Percentiles rank a stretch among this genome's conserved stretches.
phyloP scores from a whole-genome alignment of 2,888 invertebrate species.

The Idaea aversata region DNA sequence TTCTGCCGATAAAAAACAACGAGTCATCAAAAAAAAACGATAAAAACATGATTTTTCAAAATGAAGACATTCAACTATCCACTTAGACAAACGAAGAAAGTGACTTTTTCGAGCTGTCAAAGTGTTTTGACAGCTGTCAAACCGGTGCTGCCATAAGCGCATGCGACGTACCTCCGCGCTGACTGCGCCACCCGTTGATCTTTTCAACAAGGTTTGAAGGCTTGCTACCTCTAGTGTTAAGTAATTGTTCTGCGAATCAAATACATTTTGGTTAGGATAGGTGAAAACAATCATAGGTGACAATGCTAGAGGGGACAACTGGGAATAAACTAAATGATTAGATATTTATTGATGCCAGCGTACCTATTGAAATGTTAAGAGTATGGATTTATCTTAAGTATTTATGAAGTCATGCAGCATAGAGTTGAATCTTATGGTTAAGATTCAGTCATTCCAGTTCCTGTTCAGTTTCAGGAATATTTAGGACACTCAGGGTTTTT shows the following conservation, averaged over 20 bases:
- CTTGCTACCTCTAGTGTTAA: conserved; percentile 76
- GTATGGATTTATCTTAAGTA: too few species aligned
- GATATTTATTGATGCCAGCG: too few species aligned
- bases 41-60: not conserved
- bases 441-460: too few species aligned
- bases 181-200: conserved; percentile 76
- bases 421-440: too few species aligned
- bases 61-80: not conserved
- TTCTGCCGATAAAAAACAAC: not conserved
- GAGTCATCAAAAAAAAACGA: not conserved
- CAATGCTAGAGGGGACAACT: too few species aligned
- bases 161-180: conserved; percentile 72
- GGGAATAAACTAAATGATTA: too few species aligned
- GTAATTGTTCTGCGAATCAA: conserved; percentile 77
- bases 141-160: conserved; percentile 12
- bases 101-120: conserved; percentile 3
- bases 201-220: conserved; percentile 62
- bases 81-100: not conserved
- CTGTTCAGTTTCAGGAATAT: too few species aligned
- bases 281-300: too few species aligned
- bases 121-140: conserved; percentile 3
- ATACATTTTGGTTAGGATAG: conserved; percentile 30
- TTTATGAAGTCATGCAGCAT: too few species aligned
- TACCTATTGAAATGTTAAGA: too few species aligned
- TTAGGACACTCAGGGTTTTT: too few species aligned